Base-by-base conservation (phyloP, 2,797 vertebrate genomes). In the Psittacula derbiana region DNA sequence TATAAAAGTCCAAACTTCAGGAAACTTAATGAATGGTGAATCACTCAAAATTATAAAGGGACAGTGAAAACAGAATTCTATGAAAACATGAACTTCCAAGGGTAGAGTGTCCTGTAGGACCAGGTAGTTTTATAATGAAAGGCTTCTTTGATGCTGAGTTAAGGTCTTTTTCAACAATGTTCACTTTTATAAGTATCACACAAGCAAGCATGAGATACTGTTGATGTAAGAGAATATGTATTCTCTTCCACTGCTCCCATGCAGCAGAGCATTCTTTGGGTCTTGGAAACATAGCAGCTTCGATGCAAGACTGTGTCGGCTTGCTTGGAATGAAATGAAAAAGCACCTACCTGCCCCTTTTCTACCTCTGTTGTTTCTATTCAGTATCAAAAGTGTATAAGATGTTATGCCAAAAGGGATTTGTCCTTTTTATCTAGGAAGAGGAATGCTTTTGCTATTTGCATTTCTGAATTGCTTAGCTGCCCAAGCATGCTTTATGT, bases 401-500 rank as follows among this genome's bases (percentile, higher is more conserved):
- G 98, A 98, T 98, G 98, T 98, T 98, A 98, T 98, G 98, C 98
- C 99, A 98, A 98, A 98, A 99, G 98, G 98, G 98, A 99, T 99
- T 99, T 99, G 99, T 99, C 98, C 98, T 98, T 99, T 97, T 98
- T 98, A 98, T 98, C 98, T 98, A 98, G 98, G 98, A 98, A 98
- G 98, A 98, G 97, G 97, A 98, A 95, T 98, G 98, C 97, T 98
- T 98, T 95, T 95, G 96, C 97, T 98, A 98, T 99, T 99, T 99
- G 99, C 99, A 99, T 99, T 99, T 99, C 98, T 98, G 99, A 99
- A 99, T 98, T 99, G 99, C 99, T 99, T 98, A 99, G 98, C 98
- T 99, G 98, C 98, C 98, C 99, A 99, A 99, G 99, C 99, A 98
- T 99, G 99, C 98, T 98, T 98, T 94, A 96, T 98, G 98, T 98